Conservation (phyloP, 2,797 vertebrate genomes). For the Tinamus major region DNA sequence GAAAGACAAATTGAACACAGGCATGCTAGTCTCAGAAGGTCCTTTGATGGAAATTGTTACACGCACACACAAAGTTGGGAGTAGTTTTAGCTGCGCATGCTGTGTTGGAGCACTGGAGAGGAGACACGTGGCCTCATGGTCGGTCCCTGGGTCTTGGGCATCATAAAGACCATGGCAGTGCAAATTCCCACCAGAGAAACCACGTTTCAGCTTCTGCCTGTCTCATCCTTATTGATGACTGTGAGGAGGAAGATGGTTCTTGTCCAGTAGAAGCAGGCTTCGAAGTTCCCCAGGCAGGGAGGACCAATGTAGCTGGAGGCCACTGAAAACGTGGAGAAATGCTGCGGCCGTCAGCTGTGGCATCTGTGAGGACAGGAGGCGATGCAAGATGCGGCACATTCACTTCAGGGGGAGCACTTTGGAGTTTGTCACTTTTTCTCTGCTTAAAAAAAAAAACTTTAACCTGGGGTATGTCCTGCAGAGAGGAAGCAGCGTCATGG, state of each 20-base stretch:
- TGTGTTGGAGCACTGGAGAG: not conserved
- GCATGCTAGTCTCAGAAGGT: not conserved
- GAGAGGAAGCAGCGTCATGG: not conserved
- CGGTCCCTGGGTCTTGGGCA: no score
- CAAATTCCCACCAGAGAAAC: not conserved
- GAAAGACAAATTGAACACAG: not conserved
- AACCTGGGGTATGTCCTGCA: not conserved
- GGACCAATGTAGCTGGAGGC: not conserved
- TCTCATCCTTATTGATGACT: fast-evolving
- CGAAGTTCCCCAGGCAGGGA: not conserved
- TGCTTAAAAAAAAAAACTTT: not conserved
- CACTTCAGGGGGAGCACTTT: not conserved
- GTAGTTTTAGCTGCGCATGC: not conserved
- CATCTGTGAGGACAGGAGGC: not conserved
- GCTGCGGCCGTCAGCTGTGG: not conserved
- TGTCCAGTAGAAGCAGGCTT: not conserved
- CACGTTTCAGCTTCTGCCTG: not conserved
- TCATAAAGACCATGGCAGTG: fast-evolving
- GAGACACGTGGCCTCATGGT: not conserved
- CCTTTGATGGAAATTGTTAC: not conserved
- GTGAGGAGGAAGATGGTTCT: not conserved
- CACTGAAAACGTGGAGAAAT: not conserved
- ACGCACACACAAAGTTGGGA: no score
- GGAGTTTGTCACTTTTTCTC: not conserved
- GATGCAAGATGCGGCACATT: not conserved